Evolutionary conservation across 2,888 invertebrate species (phyloP), one percentile per base, ranked within the genome.

Genomic region (Ceriagrion tenellum): DNA sequence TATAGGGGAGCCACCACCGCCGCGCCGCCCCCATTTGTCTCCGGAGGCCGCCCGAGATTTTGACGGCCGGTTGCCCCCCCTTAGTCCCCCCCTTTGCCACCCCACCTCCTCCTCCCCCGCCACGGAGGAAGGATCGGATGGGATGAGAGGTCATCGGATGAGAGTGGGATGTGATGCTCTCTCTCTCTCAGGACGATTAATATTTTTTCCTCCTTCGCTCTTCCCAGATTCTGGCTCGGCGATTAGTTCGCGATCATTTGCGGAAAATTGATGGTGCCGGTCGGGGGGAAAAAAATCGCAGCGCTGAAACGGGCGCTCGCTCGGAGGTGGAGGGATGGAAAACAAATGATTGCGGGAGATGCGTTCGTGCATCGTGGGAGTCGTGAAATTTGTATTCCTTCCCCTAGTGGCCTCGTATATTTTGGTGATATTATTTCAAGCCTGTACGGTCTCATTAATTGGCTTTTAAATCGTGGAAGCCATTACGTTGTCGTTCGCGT

Each of bases 201-300:
- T 81, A 18, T 35, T 35, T 81, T 81, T 30, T 26, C 20, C 10
- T 69, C 69, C 23, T 69, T 69, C 20, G 16, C 69, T 69, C 69
- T 69, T 26, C 26, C 69, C 59, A 47, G 47, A 47, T 47, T 47
- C 47, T n/a, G 26, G 69, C 69, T 81, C 81, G 30, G 81, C 35
- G 81, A 81, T 81, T 81, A 81, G 81, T 81, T 81, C 30, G 35
- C 81, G 35, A 81, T 35, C 81, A 16, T 81, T n/a, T 81, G 81
- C 69, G 69, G 69, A 26, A 26, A 69, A 69, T 69, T 69, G 69
- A 69, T 69, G 69, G 69, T 26, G 26, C 26, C 69, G 69, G 1
- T 20, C n/a, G 12, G 26, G 26, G 12, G 26, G 4, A 26, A 69
- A 69, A 26, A 26, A 69, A 69, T 10, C 26, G 0, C 26, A 10